phyloP scores from a whole-genome alignment of 2,888 invertebrate genomes.

The Pandemis cinnamomeana region DNA sequence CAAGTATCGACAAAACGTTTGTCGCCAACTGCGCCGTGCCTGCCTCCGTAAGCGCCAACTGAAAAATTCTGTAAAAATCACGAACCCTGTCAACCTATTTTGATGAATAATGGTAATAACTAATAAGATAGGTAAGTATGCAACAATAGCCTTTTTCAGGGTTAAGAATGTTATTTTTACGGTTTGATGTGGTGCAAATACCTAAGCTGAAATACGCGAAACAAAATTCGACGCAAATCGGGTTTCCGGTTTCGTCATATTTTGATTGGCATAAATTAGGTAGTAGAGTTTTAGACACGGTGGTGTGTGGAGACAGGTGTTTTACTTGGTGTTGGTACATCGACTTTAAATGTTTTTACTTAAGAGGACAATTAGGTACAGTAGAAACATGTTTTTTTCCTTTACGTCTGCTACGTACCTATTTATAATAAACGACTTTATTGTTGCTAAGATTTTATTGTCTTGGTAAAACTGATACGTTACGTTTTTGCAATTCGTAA shows the following conservation, averaged over 20 bases:
- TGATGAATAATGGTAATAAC: constrained; percentile 14
- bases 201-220: background rate
- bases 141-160: background rate
- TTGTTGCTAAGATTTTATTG: background rate
- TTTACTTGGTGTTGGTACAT: background rate
- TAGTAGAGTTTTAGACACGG: constrained; percentile 15
- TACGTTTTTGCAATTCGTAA: background rate
- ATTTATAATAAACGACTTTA: too few species aligned
- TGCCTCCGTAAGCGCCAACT: constrained; percentile 63
- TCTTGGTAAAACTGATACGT: background rate
- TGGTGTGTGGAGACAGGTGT: constrained; percentile 2
- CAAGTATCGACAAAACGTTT: constrained; percentile 69
- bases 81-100: constrained; percentile 56
- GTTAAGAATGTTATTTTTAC: constrained; percentile 6
- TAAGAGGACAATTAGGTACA: background rate
- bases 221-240: background rate
- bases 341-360: background rate
- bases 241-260: constrained; percentile 10
- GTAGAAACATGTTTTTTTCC: background rate
- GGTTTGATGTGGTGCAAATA: background rate
- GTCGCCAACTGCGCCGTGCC: constrained; percentile 61
- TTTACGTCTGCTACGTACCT: background rate
- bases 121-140: background rate
- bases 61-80: constrained; percentile 71
- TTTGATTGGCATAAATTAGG: constrained; percentile 10